phyloP scores from a whole-genome alignment of 1,140 invertebrate species.

The Littorina saxatilis region DNA sequence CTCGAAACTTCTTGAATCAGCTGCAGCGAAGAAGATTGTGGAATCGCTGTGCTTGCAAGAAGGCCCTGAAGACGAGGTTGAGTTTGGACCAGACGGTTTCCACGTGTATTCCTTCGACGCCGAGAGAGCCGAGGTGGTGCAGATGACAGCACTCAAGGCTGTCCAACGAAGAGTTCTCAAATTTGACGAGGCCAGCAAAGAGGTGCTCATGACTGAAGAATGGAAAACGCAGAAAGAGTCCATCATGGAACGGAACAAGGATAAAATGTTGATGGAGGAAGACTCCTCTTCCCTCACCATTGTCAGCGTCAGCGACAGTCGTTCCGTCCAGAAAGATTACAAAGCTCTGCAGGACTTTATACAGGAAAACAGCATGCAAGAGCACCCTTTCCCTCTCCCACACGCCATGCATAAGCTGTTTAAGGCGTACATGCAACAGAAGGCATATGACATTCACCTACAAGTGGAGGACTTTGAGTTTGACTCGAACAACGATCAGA shows the following conservation, averaged over 20 bases:
- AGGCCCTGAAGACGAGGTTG: background rate
- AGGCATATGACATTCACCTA: background rate
- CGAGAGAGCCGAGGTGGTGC: slow-evolving; percentile 9
- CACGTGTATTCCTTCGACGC: slow-evolving; percentile 18
- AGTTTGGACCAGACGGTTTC: background rate
- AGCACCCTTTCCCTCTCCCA: background rate
- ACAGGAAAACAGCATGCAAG: background rate
- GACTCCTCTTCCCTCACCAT: background rate
- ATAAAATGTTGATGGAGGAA: slow-evolving; percentile 14
- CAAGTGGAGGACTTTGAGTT: background rate
- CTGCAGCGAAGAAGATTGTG: background rate
- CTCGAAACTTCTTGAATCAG: background rate
- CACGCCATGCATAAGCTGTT: background rate
- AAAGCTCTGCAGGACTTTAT: background rate
- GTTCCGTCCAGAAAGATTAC: background rate
- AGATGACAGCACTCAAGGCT: background rate
- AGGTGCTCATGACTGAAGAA: background rate
- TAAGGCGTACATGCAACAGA: background rate
- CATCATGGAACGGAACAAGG: background rate
- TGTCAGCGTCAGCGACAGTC: slow-evolving; percentile 10
- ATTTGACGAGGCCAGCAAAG: background rate
- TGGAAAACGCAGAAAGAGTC: slow-evolving; percentile 19
- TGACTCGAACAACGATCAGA: background rate
- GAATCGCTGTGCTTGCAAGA: background rate
- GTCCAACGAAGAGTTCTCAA: slow-evolving; percentile 22